Conservation (phyloP, 1,140 invertebrate species). For the Drosophila elegans region DNA sequence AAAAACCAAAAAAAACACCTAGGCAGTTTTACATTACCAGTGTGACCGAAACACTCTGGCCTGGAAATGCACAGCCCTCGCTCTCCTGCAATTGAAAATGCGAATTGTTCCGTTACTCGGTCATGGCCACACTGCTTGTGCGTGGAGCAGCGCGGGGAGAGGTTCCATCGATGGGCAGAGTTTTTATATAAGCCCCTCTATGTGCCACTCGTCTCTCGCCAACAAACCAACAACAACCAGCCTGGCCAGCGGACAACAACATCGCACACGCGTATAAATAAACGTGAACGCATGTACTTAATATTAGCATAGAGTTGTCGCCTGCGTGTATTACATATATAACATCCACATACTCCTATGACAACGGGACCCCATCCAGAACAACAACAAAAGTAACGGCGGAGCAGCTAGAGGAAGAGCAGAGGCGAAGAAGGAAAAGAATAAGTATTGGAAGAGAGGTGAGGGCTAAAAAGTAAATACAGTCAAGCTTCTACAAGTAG, state of each 20-base stretch:
- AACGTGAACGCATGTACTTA: constrained; percentile 47
- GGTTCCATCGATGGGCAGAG: constrained; percentile 29
- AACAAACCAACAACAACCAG: constrained; percentile 29
- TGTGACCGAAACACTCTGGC: neutral
- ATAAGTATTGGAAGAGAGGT: constrained; percentile 28
- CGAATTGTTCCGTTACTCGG: neutral
- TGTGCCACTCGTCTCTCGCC: constrained; percentile 29
- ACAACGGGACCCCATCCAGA: constrained; percentile 49
- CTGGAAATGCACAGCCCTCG: neutral
- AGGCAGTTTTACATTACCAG: neutral
- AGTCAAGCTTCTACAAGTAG: constrained; percentile 11
- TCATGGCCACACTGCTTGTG: constrained; percentile 6
- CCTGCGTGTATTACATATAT: constrained; percentile 14
- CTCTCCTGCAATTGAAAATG: neutral
- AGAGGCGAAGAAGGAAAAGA: constrained; percentile 10
- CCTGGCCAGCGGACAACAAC: constrained; percentile 19
- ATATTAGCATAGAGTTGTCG: constrained; percentile 62
- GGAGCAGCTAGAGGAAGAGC: constrained; percentile 27
- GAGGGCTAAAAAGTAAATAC: constrained; percentile 64
- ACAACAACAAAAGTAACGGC: constrained; percentile 29
- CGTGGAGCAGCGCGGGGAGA: constrained; percentile 17
- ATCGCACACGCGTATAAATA: constrained; percentile 42
- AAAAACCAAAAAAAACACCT: too few relatives aligned
- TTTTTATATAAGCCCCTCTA: constrained; percentile 45
- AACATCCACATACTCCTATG: constrained; percentile 54